A percentile compares a stretch with the other conserved stretches of the same genome.
These are phyloP conservation scores for Zeuzera pyrina DNA, from an alignment of 2,888 invertebrate species.

Conservation along the genomic window DNA sequence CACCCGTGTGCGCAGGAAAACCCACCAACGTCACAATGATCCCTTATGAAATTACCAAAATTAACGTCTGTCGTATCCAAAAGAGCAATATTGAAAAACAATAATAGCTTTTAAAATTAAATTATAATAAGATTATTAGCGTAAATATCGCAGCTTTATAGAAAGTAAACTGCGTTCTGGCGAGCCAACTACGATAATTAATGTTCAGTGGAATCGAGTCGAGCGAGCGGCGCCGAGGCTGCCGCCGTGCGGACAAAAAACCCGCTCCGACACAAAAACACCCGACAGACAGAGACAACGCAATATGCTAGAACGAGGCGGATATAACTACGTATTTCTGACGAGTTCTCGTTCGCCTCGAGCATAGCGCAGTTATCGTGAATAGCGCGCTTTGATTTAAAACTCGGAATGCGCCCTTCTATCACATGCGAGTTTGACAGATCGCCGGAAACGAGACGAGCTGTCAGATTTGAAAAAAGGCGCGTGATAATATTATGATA, in stretches of 20 bases:
- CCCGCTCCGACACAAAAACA: slow-evolving; percentile 71
- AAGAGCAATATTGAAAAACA: background rate
- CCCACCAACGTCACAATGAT: slow-evolving; percentile 11
- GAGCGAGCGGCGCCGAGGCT: slow-evolving; percentile 52
- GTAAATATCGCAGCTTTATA: slow-evolving; percentile 25
- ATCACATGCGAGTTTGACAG: slow-evolving; percentile 74
- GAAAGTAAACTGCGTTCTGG: slow-evolving; percentile 67
- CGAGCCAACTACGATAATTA: slow-evolving; percentile 65
- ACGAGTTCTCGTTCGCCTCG: slow-evolving; percentile 64
- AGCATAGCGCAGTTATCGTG: slow-evolving; percentile 56
- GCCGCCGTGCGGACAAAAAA: slow-evolving; percentile 62
- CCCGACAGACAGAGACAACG: no score
- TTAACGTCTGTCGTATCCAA: background rate
- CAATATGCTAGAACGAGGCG: slow-evolving; percentile 51
- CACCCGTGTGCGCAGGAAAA: slow-evolving; percentile 27
- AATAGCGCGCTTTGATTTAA: slow-evolving; percentile 69
- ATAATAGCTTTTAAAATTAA: background rate
- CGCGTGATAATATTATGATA: no score
- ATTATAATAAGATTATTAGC: background rate
- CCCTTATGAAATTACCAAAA: background rate
- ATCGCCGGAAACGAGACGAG: slow-evolving; percentile 59
- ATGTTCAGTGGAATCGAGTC: slow-evolving; percentile 58
- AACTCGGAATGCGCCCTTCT: slow-evolving; percentile 70
- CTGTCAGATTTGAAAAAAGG: slow-evolving; percentile 67
- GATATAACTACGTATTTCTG: slow-evolving; percentile 57